Conservation (phyloP, 2,888 invertebrate genomes). For the Trachelus stipa region DNA sequence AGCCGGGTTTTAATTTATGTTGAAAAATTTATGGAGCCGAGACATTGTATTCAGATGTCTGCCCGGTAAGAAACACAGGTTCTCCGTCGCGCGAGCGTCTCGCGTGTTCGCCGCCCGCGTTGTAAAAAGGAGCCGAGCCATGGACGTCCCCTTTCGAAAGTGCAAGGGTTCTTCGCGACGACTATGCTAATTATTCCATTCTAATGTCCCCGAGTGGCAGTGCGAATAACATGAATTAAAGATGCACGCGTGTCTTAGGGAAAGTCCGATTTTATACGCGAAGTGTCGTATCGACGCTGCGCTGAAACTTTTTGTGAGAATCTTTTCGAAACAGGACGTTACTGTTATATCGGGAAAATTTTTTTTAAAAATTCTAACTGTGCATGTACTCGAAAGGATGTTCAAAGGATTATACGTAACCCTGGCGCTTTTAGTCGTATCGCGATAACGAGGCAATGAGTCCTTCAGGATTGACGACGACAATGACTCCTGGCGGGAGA, state of each 20-base stretch:
- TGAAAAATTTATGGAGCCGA: constrained; percentile 53
- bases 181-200: background rate
- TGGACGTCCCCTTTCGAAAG: background rate
- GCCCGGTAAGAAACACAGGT: constrained; percentile 42
- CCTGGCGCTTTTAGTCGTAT: background rate
- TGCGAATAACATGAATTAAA: background rate
- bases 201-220: background rate
- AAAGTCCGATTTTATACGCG: background rate
- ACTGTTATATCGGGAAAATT: background rate
- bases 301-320: background rate
- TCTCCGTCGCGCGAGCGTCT: constrained; percentile 24
- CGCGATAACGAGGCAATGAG: background rate
- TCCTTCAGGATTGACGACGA: background rate
- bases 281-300: background rate
- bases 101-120: constrained; percentile 12
- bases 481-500: background rate
- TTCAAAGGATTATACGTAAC: background rate
- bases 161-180: background rate
- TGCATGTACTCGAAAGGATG: too few species aligned
- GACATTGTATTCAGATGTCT: constrained; percentile 56
- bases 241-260: background rate
- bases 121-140: constrained; percentile 2
- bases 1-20: constrained; percentile 48
- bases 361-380: too few species aligned
- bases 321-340: background rate